A percentile compares a stretch with the other conserved stretches of the same genome.
These are phyloP conservation scores for Gobiocypris rarus DNA, from an alignment of 2,113 vertebrate species.

Conservation along the genomic window DNA sequence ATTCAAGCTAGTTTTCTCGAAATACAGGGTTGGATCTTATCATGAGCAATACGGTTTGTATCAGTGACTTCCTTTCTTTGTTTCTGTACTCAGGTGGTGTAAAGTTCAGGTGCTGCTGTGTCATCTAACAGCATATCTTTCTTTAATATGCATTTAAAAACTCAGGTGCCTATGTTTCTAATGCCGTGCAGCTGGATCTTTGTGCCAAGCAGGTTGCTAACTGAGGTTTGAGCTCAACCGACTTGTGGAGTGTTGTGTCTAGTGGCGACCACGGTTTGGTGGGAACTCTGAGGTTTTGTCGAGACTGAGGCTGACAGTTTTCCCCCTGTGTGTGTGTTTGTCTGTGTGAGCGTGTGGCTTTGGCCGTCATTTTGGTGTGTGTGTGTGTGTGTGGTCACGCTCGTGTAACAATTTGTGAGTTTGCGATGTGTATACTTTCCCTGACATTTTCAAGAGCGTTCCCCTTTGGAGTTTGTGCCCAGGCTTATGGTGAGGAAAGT, in stretches of 20 bases:
- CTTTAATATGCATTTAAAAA: conserved; percentile 30
- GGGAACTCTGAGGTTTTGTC: conserved; percentile 55
- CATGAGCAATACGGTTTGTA: conserved; percentile 6
- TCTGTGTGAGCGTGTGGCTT: conserved; percentile 56
- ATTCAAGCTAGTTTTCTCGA: background rate
- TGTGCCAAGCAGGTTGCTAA: conserved; percentile 22
- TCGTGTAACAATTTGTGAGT: conserved; percentile 14
- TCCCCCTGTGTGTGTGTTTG: conserved; percentile 42
- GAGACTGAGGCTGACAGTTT: conserved; percentile 49
- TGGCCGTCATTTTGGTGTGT: conserved; percentile 20
- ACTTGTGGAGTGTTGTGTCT: conserved; percentile 48
- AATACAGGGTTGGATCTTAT: background rate
- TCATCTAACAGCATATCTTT: background rate
- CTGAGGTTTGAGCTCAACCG: conserved; percentile 27
- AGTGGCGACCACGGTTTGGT: conserved; percentile 48
- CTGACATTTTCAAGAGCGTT: conserved; percentile 41
- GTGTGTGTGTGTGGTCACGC: conserved; percentile 34
- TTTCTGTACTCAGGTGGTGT: background rate
- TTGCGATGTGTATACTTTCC: conserved; percentile 37
- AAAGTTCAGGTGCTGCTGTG: background rate
- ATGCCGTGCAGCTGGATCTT: background rate
- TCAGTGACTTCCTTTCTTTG: background rate
- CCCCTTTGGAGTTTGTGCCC: conserved; percentile 30
- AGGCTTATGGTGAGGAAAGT: conserved; percentile 16
- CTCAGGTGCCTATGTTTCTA: background rate